These are phyloP conservation scores for Brachyistius frenatus DNA, from an alignment of 2,113 vertebrate species.

Conservation along the genomic window DNA sequence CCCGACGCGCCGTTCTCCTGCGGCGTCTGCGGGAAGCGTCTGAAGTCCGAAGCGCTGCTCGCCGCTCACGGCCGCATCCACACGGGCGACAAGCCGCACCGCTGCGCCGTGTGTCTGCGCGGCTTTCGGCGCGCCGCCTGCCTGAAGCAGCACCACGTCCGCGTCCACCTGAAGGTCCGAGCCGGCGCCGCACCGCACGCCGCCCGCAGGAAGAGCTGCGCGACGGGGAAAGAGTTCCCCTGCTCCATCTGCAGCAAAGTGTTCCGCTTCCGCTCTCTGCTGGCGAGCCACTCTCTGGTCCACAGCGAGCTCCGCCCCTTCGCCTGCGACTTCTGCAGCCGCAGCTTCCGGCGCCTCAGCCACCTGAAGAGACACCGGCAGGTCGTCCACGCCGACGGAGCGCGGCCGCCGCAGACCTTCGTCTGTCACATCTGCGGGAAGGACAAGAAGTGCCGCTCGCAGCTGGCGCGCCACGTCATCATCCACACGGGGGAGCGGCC, in stretches of 20 bases:
- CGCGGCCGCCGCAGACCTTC: slow-evolving; percentile 51
- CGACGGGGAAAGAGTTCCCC: not conserved
- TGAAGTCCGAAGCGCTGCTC: slow-evolving; percentile 50
- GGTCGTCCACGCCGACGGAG: slow-evolving; percentile 69
- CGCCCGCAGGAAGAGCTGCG: not conserved
- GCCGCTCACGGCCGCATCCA: slow-evolving; percentile 52
- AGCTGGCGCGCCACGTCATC: slow-evolving; percentile 72
- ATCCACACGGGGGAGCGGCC: slow-evolving; percentile 76
- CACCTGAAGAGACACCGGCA: slow-evolving; percentile 73
- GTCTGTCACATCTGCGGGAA: slow-evolving; percentile 72
- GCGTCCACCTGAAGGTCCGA: slow-evolving; percentile 53
- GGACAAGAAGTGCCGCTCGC: slow-evolving; percentile 79
- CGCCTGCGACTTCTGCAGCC: slow-evolving; percentile 70
- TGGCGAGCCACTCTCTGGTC: slow-evolving; percentile 60
- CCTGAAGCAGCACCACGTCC: slow-evolving; percentile 69
- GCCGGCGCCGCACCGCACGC: fast-evolving
- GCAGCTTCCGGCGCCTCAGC: slow-evolving; percentile 70
- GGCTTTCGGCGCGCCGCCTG: slow-evolving; percentile 61
- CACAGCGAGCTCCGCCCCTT: slow-evolving; percentile 70
- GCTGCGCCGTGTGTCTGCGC: slow-evolving; percentile 61
- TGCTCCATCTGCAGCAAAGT: slow-evolving; percentile 61
- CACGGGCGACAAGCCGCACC: slow-evolving; percentile 42
- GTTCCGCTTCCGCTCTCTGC: slow-evolving; percentile 65
- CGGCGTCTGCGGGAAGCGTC: slow-evolving; percentile 55
- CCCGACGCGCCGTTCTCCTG: slow-evolving; percentile 4